Evolutionary conservation across 2,888 invertebrate species (phyloP), one percentile per base, ranked within the genome.

Genomic region (Diplolepis rosae): DNA sequence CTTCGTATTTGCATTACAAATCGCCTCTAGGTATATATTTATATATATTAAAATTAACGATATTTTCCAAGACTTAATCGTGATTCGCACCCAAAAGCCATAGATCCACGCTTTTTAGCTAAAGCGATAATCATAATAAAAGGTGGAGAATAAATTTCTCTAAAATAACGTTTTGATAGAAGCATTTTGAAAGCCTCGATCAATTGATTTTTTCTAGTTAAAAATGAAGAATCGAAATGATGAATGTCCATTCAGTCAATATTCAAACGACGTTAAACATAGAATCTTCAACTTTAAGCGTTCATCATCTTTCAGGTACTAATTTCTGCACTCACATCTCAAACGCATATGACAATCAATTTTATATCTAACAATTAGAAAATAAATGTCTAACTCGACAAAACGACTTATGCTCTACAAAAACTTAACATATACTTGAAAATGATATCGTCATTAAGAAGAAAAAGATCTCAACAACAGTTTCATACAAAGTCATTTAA

Each of bases 301-400:
- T 39, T 4, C 9, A 61, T 61, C 35, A 61, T 65, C 61, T 73
- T 75, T 76, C 75, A 75, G 75, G 74, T 76, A 76, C 75, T 74
- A 71, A 73, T 73, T 68, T 22, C 35, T 48, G 68, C 50, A 28
- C 66, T 24, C 35, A 30, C 15, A 27, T 65, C 24, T 22, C 32
- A 66, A 39, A 39, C 13, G 39, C 13, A 18, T 48, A 28, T 65
- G n/a, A 71, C 13, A 66, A 66, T 28, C 67, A 39, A 69, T 56
- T 50, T 51, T 51, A 27, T 28, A 18, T 9, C 28, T 52, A 50
- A 30, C n/a, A 30, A 65, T 35, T 48, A 42, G 9, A 65, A 52
- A 65, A 52, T 39, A 39, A 68, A 65, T 18, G 54, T 39, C 39
- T 42, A 15, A 61, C 39, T 35, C 1, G 39, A 39, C 22, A 22